phyloP scores from a whole-genome alignment of 2,888 invertebrate species.

The Cheilosia scutellata region DNA sequence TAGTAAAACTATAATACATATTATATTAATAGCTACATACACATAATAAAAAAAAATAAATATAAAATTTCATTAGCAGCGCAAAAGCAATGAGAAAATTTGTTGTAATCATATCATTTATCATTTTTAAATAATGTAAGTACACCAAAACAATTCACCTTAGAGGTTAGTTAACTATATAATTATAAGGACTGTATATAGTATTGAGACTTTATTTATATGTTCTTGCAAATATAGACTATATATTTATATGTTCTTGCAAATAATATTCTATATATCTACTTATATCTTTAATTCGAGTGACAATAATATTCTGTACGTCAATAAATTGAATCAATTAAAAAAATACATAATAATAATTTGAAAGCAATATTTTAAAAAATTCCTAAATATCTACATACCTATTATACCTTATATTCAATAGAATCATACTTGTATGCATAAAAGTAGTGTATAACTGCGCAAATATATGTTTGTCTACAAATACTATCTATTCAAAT shows the following conservation, averaged over 20 bases:
- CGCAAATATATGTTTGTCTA: constrained; percentile 31
- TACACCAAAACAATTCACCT: constrained; percentile 24
- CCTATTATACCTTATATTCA: background rate
- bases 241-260: constrained; percentile 29
- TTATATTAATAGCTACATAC: background rate
- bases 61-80: background rate
- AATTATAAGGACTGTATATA: constrained; percentile 38
- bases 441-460: constrained; percentile 18
- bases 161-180: constrained; percentile 11
- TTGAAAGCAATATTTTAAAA: constrained; percentile 57
- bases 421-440: constrained; percentile 12
- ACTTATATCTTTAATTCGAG: constrained; percentile 43
- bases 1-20: no score
- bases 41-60: background rate
- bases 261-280: constrained; percentile 28
- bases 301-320: constrained; percentile 55
- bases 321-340: constrained; percentile 52
- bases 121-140: constrained; percentile 6
- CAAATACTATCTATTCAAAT: constrained; percentile 19
- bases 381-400: constrained; percentile 19
- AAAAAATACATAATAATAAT: constrained; percentile 26
- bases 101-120: constrained; percentile 42
- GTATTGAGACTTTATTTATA: constrained; percentile 12
- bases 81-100: constrained; percentile 11
- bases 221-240: constrained; percentile 11